Evolutionary conservation across 2,888 invertebrate genomes (phyloP), one percentile per base, ranked within the genome.

Genomic region (Ganaspis brasiliensis): DNA sequence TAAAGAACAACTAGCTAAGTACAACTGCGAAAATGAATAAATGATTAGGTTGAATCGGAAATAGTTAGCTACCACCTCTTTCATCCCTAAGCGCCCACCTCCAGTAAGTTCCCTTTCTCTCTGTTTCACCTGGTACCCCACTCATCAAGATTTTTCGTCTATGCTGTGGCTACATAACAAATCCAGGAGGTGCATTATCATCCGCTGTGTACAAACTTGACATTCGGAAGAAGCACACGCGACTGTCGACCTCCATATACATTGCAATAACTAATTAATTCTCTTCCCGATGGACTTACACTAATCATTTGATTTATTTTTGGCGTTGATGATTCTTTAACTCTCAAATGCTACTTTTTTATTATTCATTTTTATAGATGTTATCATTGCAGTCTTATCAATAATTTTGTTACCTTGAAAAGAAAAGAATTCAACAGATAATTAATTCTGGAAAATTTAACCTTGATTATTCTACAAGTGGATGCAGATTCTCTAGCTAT

Each of bases 121-220:
- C 74, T 80, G 71, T 75, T 72, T 79, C 56, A 73, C 77, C 79
- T 72, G 75, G 56, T 74, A 78, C 81, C 81, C 81, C 81, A 81
- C 81, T 80, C 81, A 74, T 21, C n/a, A 61, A 19, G 74, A 73
- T 81, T 81, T 52, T 76, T 81, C 78, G 76, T 79, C 79, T 71
- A 72, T 78, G 80, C 79, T 71, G 71, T 78, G 80, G 75, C 77
- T 73, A 70, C 79, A 70, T 75, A 76, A 77, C 61, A 76, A 72
- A 75, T 70, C 35, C 75, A 40, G 49, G 77, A 73, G 79, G 72
- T 73, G 77, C 77, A 81, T 81, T 81, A 81, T 81, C 79, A 72
- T 79, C 79, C 63, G 76, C 75, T 80, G 82, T 79, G 79, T 80
- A 80, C 76, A 77, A 84, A 84, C 80, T 84, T 85, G 86, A 82